These are phyloP conservation scores for Rhincodon typus DNA, from an alignment of 2,797 vertebrate species.

Conservation along the genomic window DNA sequence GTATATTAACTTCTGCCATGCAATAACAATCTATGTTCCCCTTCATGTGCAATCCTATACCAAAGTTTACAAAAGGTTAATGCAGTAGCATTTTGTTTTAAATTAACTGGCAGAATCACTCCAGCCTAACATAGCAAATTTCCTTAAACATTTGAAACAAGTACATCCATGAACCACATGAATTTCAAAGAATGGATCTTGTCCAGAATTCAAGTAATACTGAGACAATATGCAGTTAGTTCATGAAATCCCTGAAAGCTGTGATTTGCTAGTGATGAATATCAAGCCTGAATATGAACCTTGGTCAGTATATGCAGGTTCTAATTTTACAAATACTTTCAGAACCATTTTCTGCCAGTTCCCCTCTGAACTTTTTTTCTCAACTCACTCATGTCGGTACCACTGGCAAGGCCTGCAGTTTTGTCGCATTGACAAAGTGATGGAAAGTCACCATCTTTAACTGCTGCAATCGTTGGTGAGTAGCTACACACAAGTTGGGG, in stretches of 20 bases:
- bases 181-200: background rate
- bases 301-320: background rate
- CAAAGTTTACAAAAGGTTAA: background rate
- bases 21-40: background rate
- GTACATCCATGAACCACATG: background rate
- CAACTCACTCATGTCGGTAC: background rate
- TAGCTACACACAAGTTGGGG: no score
- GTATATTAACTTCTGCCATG: background rate
- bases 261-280: background rate
- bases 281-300: background rate
- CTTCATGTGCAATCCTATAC: background rate
- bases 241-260: background rate
- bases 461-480: no score
- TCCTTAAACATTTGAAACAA: background rate
- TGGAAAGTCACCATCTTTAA: no score
- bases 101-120: background rate
- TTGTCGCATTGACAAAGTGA: no score
- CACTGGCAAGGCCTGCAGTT: no score
- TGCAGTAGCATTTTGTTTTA: background rate
- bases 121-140: background rate
- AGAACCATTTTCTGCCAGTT: background rate
- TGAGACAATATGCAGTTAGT: background rate
- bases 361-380: background rate
- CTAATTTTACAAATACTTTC: background rate
- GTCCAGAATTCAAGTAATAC: background rate